Evolutionary conservation across 37 sponge, comb jelly and placozoan species (phyloP), one percentile per base, ranked within the genome.

Genomic region (Haliclona indistincta): DNA sequence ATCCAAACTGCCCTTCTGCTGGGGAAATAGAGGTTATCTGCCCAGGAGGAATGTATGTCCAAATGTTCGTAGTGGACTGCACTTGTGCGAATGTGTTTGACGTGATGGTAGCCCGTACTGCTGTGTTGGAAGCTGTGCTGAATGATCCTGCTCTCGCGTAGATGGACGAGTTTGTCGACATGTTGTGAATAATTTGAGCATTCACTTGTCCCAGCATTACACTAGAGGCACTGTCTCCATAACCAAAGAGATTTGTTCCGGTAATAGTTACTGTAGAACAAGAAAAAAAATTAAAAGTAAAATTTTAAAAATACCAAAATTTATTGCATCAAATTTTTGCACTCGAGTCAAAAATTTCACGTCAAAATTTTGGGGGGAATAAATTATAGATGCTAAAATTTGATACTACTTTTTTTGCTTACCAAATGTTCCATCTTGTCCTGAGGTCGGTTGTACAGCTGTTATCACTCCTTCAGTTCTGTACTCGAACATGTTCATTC

Each of bases 391-490:
- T 10, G 28, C 8, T 37, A 29, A 37, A 37, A 32, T 47, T 47
- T 8, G 8, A 61, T n/a, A 11, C 25, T 30, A n/a, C 25, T 61
- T 20, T 25, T 39, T 26, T 42, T 17, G 69, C 88, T 81, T 43
- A 89, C 90, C 90, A 68, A n/a, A 79, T 4, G 90, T 89, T 76
- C 90, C 90, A 54, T 37, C 55, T 38, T 84, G 90, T 43, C 90
- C 90, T n/a, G 54, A 28, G 4, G 67, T 36, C 0, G 90, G 90
- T 5, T 34, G 0, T 10, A 71, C 54, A 36, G 3, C 65, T 2
- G 36, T 54, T n/a, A 89, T 75, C 10, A 45, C 8, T 39, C 90
- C 90, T 33, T 13, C 26, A 1, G 43, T 73, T 19, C 71, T 45
- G 43, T 74, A 73, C 51, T 89, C 77, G 75, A 89, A 89, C 20